phyloP scores from a whole-genome alignment of 2,888 invertebrate species.

The Spilarctia lutea region DNA sequence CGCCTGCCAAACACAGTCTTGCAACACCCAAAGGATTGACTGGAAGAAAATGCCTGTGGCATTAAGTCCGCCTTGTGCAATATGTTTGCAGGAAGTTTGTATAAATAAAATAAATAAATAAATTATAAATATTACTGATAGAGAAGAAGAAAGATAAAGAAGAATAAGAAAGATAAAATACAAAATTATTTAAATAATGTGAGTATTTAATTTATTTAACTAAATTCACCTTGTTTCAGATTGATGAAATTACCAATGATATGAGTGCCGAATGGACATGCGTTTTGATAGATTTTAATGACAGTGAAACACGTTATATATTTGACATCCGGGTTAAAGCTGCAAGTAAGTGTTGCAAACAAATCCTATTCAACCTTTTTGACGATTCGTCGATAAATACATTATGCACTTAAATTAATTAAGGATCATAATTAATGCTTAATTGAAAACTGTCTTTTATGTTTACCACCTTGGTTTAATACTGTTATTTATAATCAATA shows the following conservation, averaged over 20 bases:
- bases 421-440: too few relatives aligned
- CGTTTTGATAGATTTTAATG: neutral
- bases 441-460: neutral
- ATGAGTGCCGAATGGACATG: constrained; percentile 8
- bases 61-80: too few relatives aligned
- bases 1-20: too few relatives aligned
- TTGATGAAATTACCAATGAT: neutral
- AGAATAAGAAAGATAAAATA: too few relatives aligned
- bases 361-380: neutral
- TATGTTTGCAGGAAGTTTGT: too few relatives aligned
- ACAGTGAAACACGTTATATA: neutral
- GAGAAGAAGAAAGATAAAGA: too few relatives aligned
- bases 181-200: too few relatives aligned
- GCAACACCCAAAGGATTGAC: too few relatives aligned
- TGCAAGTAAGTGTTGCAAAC: constrained; percentile 2
- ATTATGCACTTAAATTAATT: too few relatives aligned
- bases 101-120: too few relatives aligned
- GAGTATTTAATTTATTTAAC: neutral
- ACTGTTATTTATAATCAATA: neutral
- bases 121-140: too few relatives aligned
- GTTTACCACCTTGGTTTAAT: neutral
- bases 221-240: constrained; percentile 1
- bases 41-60: too few relatives aligned
- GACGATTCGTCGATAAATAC: neutral
- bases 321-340: neutral